Conservation (phyloP, 2,113 vertebrate species). For the Rhinoderma darwinii region DNA sequence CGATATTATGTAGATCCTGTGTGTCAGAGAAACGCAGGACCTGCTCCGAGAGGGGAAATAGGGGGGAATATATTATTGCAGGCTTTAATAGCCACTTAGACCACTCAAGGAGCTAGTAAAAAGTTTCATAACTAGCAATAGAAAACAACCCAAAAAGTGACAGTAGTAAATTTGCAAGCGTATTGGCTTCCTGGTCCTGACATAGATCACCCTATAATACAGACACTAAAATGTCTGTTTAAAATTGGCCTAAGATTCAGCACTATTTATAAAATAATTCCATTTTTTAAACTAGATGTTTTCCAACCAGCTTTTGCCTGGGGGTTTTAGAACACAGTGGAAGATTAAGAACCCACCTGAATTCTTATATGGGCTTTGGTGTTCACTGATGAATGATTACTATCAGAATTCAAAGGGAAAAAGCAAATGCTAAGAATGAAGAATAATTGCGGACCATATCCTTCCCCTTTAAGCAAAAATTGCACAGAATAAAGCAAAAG, state of each 20-base stretch:
- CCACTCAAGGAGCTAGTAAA: too few relatives aligned
- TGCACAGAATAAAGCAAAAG: background rate
- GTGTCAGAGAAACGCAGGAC: too few relatives aligned
- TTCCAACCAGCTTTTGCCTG: background rate
- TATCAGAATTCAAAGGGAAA: background rate
- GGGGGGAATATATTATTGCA: too few relatives aligned
- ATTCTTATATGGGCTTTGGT: background rate
- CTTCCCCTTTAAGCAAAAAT: slow-evolving; percentile 5
- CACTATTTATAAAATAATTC: background rate
- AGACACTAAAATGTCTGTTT: background rate
- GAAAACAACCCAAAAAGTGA: too few relatives aligned
- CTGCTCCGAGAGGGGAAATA: too few relatives aligned
- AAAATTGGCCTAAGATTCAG: background rate
- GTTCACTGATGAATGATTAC: background rate
- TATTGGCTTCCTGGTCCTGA: too few relatives aligned
- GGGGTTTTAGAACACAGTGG: background rate
- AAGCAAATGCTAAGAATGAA: background rate
- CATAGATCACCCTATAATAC: background rate
- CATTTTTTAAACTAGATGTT: background rate
- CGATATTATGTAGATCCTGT: too few relatives aligned
- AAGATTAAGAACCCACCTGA: background rate
- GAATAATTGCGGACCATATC: background rate
- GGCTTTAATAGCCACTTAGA: too few relatives aligned
- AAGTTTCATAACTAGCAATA: too few relatives aligned
- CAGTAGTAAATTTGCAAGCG: too few relatives aligned